A percentile compares a stretch with the other conserved stretches of the same genome.
These are phyloP conservation scores for Diloba caeruleocephala DNA, from an alignment of 2,888 invertebrate species.

Conservation along the genomic window DNA sequence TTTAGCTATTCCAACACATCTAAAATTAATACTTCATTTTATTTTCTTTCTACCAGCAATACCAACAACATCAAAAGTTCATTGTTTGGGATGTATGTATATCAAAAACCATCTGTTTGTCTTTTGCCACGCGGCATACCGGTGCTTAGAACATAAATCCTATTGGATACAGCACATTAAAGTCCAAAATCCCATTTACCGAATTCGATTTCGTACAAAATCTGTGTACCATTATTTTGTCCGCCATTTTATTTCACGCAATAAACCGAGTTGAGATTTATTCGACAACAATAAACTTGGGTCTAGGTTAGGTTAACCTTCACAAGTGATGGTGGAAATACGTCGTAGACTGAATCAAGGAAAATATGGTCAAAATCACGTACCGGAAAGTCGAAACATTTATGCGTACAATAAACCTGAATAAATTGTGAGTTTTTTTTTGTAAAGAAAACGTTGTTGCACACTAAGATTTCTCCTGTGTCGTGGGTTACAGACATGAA, in stretches of 20 bases:
- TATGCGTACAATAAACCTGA: no score
- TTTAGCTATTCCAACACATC: no score
- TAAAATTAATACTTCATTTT: no score
- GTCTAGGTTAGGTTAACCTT: constrained; percentile 15
- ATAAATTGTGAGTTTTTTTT: no score
- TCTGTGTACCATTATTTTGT: constrained; percentile 33
- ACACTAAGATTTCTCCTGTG: no score
- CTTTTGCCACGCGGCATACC: neutral
- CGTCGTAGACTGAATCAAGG: constrained; percentile 8
- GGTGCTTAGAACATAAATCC: constrained; percentile 29
- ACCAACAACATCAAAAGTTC: no score
- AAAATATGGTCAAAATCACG: neutral
- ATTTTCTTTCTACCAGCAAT: no score
- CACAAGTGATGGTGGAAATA: constrained; percentile 1
- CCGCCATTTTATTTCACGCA: constrained; percentile 44
- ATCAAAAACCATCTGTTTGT: neutral
- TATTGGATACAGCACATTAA: constrained; percentile 26
- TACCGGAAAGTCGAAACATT: neutral
- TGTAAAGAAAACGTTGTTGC: no score
- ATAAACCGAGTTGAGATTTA: constrained; percentile 48
- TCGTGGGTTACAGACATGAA: no score
- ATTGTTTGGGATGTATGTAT: no score
- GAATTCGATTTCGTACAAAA: constrained; percentile 25
- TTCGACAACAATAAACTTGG: constrained; percentile 42
- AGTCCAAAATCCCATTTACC: constrained; percentile 29